These are phyloP conservation scores for Ctenicera cuprea DNA, from an alignment of 2,888 invertebrate genomes.

Conservation along the genomic window DNA sequence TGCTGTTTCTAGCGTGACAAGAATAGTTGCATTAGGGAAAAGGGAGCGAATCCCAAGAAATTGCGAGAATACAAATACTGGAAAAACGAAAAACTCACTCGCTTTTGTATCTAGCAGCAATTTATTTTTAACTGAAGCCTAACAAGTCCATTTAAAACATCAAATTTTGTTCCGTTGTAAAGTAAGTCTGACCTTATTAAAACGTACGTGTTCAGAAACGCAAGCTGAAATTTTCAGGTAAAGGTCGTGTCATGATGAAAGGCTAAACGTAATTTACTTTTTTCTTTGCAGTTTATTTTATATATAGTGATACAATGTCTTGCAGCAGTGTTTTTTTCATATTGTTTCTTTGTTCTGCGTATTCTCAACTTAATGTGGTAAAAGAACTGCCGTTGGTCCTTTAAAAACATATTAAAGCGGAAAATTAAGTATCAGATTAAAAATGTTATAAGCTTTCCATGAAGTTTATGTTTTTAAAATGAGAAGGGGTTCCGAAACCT, in stretches of 20 bases:
- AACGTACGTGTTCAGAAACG: too few species aligned
- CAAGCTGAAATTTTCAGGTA: too few species aligned
- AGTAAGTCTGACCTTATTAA: too few species aligned
- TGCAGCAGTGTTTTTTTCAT: too few species aligned
- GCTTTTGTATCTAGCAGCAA: background rate
- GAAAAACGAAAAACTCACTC: background rate
- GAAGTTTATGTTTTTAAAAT: background rate
- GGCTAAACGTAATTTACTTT: too few species aligned
- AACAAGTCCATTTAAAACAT: background rate
- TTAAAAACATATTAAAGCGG: too few species aligned
- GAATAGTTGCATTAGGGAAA: slow-evolving; percentile 12
- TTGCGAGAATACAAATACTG: background rate
- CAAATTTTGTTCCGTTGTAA: too few species aligned
- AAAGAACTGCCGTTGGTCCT: background rate
- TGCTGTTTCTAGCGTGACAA: slow-evolving; percentile 19
- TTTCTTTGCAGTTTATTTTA: background rate
- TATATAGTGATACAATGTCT: background rate
- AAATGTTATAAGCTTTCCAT: slow-evolving; percentile 1
- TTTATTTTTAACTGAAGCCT: background rate
- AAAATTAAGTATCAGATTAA: slow-evolving; percentile 1
- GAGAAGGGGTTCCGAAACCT: background rate
- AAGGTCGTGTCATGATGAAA: too few species aligned
- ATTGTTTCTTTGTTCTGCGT: background rate
- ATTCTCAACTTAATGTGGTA: background rate
- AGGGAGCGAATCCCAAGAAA: background rate